phyloP scores from a whole-genome alignment of 2,113 vertebrate species.

The Archocentrus centrarchus region DNA sequence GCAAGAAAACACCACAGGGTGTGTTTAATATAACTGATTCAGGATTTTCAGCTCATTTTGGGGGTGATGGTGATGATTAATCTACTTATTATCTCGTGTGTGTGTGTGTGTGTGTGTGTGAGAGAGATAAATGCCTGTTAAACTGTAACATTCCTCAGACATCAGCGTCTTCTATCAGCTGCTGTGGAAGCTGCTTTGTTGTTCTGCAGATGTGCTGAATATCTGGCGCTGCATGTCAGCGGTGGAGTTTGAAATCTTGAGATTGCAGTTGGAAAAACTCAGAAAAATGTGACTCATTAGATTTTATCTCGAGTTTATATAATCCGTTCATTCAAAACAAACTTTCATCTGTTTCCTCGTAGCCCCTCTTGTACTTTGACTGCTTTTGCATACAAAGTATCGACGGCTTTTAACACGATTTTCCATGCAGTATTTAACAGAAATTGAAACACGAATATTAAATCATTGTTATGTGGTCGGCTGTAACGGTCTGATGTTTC shows the following conservation, averaged over 20 bases:
- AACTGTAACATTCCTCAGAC: neutral
- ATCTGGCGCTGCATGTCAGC: neutral
- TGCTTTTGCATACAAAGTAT: neutral
- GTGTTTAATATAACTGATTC: neutral
- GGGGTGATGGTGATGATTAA: neutral
- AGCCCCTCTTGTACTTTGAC: neutral
- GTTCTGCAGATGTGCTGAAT: neutral
- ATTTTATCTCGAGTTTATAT: neutral
- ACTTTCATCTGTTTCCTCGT: neutral
- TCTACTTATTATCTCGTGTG: neutral
- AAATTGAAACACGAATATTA: neutral
- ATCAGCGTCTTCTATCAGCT: neutral
- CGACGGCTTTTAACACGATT: neutral
- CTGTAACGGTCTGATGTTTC: neutral
- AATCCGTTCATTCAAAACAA: neutral
- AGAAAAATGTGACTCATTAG: neutral
- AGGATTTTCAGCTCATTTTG: neutral
- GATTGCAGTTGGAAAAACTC: fast-evolving
- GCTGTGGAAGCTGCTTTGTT: neutral
- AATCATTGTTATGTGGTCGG: neutral
- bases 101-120: neutral
- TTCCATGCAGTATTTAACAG: no score
- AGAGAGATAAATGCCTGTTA: neutral
- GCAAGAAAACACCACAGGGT: neutral
- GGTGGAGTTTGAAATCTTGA: neutral